Conservation (phyloP, 2,113 vertebrate species). For the Pterocles gutturalis region DNA sequence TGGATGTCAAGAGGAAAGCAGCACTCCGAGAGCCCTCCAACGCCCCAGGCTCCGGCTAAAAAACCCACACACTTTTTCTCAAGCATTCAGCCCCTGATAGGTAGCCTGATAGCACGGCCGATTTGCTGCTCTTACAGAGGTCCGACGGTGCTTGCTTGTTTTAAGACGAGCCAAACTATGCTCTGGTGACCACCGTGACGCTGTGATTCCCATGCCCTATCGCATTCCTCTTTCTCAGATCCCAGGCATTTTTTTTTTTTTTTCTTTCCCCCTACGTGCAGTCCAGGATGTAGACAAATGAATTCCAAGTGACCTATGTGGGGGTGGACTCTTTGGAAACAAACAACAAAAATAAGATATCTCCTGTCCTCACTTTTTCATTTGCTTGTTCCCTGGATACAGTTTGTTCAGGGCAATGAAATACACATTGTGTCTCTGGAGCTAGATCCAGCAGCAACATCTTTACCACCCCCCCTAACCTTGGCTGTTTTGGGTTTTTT, state of each 20-base stretch:
- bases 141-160: slow-evolving; percentile 83
- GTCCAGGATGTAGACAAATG: slow-evolving; percentile 93
- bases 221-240: slow-evolving; percentile 90
- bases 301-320: slow-evolving; percentile 93
- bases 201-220: slow-evolving; percentile 94
- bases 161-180: slow-evolving; percentile 88
- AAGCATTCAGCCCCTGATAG: slow-evolving; percentile 79
- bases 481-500: background rate
- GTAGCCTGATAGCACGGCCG: slow-evolving; percentile 77
- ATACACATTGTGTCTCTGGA: slow-evolving; percentile 70
- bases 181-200: slow-evolving; percentile 89
- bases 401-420: slow-evolving; percentile 77
- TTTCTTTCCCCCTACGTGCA: slow-evolving; percentile 80
- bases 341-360: slow-evolving; percentile 80
- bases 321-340: slow-evolving; percentile 87
- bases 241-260: slow-evolving; percentile 85
- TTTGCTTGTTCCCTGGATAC: slow-evolving; percentile 83
- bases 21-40: slow-evolving; percentile 76
- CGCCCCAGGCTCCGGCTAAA: slow-evolving; percentile 84
- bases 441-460: slow-evolving; percentile 59
- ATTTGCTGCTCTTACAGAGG: slow-evolving; percentile 75
- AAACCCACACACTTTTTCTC: slow-evolving; percentile 84
- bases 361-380: slow-evolving; percentile 87
- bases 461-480: slow-evolving; percentile 29
- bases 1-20: slow-evolving; percentile 78